Percentiles rank a stretch among this genome's conserved stretches.
Conservation (phyloP, 1,140 invertebrate genomes). For the Hyphantria cunea region DNA sequence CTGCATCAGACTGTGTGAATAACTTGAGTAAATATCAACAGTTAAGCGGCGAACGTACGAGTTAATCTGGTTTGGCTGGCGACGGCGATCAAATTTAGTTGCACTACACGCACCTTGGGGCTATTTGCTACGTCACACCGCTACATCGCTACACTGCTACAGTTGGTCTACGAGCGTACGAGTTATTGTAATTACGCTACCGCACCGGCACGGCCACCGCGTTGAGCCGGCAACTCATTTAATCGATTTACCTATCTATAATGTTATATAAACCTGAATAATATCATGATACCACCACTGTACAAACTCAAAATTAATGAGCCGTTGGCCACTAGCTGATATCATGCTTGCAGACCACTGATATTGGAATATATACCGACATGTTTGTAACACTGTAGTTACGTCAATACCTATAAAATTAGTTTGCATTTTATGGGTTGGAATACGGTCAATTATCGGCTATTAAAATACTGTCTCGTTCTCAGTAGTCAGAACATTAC, state of each 20-base stretch:
- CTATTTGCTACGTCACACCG: slow-evolving; percentile 12
- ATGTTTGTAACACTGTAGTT: slow-evolving; percentile 7
- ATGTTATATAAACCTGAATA: slow-evolving; percentile 14
- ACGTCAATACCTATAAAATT: slow-evolving; percentile 6
- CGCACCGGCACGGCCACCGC: not conserved
- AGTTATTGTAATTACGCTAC: slow-evolving; percentile 21
- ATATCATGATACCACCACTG: slow-evolving; percentile 25
- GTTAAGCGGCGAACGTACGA: slow-evolving; percentile 3
- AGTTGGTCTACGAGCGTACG: not conserved
- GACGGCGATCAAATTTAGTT: slow-evolving; percentile 18
- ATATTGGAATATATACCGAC: slow-evolving; percentile 21
- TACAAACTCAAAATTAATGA: slow-evolving; percentile 27
- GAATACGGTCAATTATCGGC: not conserved
- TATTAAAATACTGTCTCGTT: too few species aligned
- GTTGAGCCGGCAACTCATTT: slow-evolving; percentile 14
- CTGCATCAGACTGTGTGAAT: too few species aligned
- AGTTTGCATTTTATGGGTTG: not conserved
- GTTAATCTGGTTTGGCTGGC: slow-evolving; percentile 21
- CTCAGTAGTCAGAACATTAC: too few species aligned
- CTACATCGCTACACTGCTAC: not conserved
- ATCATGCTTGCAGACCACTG: slow-evolving; percentile 8
- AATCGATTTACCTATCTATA: not conserved
- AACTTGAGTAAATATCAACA: not conserved
- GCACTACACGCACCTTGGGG: slow-evolving; percentile 5
- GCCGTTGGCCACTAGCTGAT: slow-evolving; percentile 7